These are phyloP conservation scores for Intellagama lesueurii DNA, from an alignment of 2,797 vertebrate genomes.

Conservation along the genomic window DNA sequence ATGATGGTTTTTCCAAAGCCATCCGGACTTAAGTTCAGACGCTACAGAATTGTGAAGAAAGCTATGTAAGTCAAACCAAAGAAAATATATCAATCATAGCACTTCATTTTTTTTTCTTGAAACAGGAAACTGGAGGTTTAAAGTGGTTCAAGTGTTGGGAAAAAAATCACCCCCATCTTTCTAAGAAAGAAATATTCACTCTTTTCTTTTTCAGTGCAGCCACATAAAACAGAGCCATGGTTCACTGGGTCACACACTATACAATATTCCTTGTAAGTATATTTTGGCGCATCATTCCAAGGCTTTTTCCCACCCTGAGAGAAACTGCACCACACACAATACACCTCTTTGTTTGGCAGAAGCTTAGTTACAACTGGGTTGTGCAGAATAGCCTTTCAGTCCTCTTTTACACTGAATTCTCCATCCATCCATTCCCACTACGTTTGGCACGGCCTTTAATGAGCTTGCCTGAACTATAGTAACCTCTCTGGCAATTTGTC, in stretches of 20 bases:
- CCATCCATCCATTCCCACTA: conserved; percentile 61
- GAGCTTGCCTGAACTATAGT: conserved; percentile 81
- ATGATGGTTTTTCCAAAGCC: background rate
- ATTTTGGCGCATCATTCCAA: conserved; percentile 39
- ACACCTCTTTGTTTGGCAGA: conserved; percentile 62
- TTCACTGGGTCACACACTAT: conserved; percentile 48
- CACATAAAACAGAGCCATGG: conserved; percentile 42
- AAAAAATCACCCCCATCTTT: background rate
- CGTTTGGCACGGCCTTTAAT: conserved; percentile 69
- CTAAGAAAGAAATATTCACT: conserved; percentile 4
- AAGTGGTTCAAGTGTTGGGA: background rate
- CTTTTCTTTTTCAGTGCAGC: conserved; percentile 1
- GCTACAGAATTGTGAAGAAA: background rate
- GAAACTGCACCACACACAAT: conserved; percentile 66
- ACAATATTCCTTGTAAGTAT: conserved; percentile 59
- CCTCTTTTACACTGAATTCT: conserved; percentile 69
- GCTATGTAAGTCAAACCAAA: background rate
- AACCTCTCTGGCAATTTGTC: conserved; percentile 78
- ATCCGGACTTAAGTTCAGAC: background rate
- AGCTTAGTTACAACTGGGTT: conserved; percentile 68
- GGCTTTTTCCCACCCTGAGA: conserved; percentile 55
- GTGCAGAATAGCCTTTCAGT: conserved; percentile 66
- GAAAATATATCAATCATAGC: background rate
- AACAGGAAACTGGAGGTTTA: background rate
- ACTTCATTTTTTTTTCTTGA: background rate